Evolutionary conservation across 1,140 invertebrate species (phyloP).

Genomic region (Diorhabda carinulata): DNA sequence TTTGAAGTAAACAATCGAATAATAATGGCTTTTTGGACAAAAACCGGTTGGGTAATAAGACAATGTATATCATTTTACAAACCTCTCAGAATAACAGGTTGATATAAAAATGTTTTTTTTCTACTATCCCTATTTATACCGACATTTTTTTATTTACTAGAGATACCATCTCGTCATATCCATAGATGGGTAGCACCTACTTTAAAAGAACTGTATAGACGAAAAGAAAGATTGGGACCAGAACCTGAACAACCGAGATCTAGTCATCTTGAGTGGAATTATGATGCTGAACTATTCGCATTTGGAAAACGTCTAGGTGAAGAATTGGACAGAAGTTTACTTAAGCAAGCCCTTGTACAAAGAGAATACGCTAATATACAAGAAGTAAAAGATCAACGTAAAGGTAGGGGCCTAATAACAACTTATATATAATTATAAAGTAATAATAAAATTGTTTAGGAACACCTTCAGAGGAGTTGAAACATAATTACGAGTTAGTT

Average conservation of each 20-base stretch:
- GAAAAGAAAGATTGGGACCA: slow-evolving; percentile 46
- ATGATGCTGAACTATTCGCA: slow-evolving; percentile 81
- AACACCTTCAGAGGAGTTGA: slow-evolving; percentile 39
- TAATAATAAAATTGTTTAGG: slow-evolving; percentile 4
- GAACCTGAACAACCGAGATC: slow-evolving; percentile 52
- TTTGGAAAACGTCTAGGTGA: slow-evolving; percentile 85
- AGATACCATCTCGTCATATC: slow-evolving; percentile 25
- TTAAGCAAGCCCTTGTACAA: slow-evolving; percentile 76
- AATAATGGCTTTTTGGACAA: too few species aligned
- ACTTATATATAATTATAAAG: slow-evolving; percentile 2
- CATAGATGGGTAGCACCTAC: slow-evolving; percentile 58
- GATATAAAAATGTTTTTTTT: too few species aligned
- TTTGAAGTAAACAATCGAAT: too few species aligned
- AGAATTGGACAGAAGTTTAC: slow-evolving; percentile 65
- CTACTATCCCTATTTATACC: too few species aligned
- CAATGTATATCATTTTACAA: too few species aligned
- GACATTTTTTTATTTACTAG: too few species aligned
- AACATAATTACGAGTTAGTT: slow-evolving; percentile 66
- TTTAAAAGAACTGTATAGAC: slow-evolving; percentile 47
- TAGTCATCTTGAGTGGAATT: slow-evolving; percentile 79
- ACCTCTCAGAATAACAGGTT: too few species aligned
- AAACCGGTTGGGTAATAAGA: too few species aligned
- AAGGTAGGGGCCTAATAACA: slow-evolving; percentile 44
- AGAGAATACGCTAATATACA: slow-evolving; percentile 58
- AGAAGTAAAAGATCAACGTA: slow-evolving; percentile 36